Evolutionary conservation across 2,797 vertebrate genomes (phyloP).

Genomic region (Tokudaia muenninki): DNA sequence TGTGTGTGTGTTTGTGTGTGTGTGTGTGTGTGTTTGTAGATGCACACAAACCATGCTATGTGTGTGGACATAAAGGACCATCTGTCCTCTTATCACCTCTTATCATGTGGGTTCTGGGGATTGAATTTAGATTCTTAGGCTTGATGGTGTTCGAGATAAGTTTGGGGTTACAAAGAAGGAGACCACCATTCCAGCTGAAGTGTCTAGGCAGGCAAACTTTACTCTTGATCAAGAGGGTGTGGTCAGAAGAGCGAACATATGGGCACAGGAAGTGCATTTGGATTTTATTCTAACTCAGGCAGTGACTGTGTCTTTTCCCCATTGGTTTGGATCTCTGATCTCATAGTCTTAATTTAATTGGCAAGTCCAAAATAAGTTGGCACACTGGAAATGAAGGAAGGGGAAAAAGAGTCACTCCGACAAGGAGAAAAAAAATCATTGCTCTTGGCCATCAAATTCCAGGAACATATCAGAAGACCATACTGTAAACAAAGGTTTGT

Average conservation of each 20-base stretch:
- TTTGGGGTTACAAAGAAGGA: background rate
- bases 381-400: background rate
- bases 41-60: background rate
- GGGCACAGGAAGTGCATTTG: background rate
- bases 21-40: background rate
- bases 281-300: background rate
- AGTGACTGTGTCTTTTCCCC: background rate
- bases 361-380: background rate
- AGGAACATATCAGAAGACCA: background rate
- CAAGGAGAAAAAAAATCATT: background rate
- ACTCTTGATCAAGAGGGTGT: background rate
- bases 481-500: background rate
- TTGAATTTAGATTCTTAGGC: background rate
- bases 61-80: background rate
- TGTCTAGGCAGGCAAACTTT: background rate
- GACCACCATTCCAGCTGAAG: background rate
- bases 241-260: background rate
- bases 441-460: background rate
- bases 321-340: background rate
- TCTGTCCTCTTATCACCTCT: background rate
- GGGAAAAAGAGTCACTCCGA: background rate
- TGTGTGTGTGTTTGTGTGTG: background rate
- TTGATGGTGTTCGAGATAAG: background rate
- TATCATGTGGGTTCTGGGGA: background rate
- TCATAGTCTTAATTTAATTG: background rate